Evolutionary conservation across 2,888 invertebrate species (phyloP), one percentile per base, ranked within the genome.

Genomic region (Syrphus vitripennis): DNA sequence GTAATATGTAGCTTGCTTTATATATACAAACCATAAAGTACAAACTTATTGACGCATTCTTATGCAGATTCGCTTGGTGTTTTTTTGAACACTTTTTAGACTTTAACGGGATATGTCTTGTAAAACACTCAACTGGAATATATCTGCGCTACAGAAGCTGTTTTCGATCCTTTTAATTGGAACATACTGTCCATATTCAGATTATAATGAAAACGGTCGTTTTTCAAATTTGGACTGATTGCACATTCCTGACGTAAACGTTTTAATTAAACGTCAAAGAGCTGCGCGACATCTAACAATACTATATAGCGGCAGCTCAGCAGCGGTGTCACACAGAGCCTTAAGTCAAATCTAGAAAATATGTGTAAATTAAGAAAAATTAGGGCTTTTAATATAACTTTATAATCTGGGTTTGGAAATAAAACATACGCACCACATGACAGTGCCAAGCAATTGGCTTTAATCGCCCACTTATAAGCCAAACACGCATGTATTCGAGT

Each of bases 391-490:
- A 21, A 26, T 34, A 48, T 29, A 48, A 48, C 34, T 31, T 31
- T 12, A 14, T 45, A 9, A 16, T 45, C 16, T n/a, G 6, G 19
- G 65, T 2, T 14, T 29, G 24, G 45, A 42, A 45, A 26, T n/a
- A 19, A 45, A 31, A 31, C n/a, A n/a, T 48, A 48, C 34, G 19
- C 48, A 63, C 37, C 29, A 65, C 21, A 48, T 34, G 67, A 34
- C 29, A 34, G 34, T 67, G 48, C 50, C 31, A 16, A 59, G 57
- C 71, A 61, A 83, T 63, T 79, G 55, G 37, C 21, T 34, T 26
- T 83, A 83, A 83, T 83, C 83, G 83, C 83, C 83, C 83, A 83
- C 83, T 83, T 83, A n/a, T n/a, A 74, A 61, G 24, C 48, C 67
- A 16, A 37, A 31, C 50, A 59, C 34, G 29, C 45, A 48, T 19